A percentile compares a stretch with the other conserved stretches of the same genome.
These are phyloP conservation scores for Stomatorhinus walkeri DNA, from an alignment of 2,797 vertebrate species.

Conservation along the genomic window DNA sequence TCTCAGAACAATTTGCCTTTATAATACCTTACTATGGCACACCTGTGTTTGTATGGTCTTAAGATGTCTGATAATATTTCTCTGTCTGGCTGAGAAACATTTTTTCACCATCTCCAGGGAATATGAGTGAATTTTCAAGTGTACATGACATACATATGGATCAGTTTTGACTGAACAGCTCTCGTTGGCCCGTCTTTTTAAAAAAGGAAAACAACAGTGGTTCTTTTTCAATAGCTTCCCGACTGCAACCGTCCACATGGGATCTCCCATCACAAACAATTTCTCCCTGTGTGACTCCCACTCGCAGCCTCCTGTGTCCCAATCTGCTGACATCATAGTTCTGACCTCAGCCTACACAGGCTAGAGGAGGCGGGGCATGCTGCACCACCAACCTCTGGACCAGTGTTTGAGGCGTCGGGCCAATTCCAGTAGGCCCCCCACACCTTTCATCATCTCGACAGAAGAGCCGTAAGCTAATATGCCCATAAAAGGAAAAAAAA, in stretches of 20 bases:
- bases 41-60: neutral
- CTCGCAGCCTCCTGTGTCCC: neutral
- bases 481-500: constrained; percentile 12
- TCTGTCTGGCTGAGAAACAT: neutral
- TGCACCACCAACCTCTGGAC: neutral
- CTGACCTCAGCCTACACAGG: neutral
- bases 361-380: neutral
- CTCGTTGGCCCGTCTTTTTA: neutral
- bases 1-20: neutral
- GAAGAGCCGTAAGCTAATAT: neutral
- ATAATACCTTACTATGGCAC: neutral
- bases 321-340: constrained; percentile 4
- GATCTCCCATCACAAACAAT: neutral
- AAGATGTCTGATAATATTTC: neutral
- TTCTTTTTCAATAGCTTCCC: neutral
- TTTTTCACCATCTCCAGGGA: neutral
- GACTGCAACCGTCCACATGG: neutral
- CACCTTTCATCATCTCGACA: neutral
- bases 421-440: neutral
- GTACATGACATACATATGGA: neutral
- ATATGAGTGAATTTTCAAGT: neutral
- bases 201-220: neutral
- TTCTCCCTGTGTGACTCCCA: constrained; percentile 1
- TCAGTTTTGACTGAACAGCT: neutral
- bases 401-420: neutral